Evolutionary conservation across 2,888 invertebrate genomes (phyloP), one percentile per base, ranked within the genome.

Genomic region (Noctua pronuba): DNA sequence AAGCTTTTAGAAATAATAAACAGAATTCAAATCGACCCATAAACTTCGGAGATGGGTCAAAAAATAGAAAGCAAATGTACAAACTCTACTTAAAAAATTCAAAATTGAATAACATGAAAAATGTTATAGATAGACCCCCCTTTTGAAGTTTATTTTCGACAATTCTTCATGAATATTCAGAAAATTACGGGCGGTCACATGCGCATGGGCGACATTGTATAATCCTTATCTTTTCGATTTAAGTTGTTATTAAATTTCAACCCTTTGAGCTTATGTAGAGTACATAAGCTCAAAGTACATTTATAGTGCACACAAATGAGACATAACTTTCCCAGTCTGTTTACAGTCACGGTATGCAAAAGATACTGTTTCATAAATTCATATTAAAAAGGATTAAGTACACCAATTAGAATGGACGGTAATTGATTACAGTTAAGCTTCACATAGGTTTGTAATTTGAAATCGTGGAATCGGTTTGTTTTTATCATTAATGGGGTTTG

Each of bases 401-500:
- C 49, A 82, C 31, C 71, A 78, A 88, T 88, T 86, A 79, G 77
- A 85, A 87, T 87, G 77, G 83, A 80, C 78, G 82, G 83, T 88
- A 88, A 90, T 88, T 88, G 87, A 88, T 89, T 38, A 52, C 35
- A 65, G 60, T 68, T 66, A 66, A 67, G 66, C 38, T 67, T 71
- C 60, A 77, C 41, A 78, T 88, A 85, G 87, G 80, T 89, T 86
- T 89, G 88, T 90, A 87, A 90, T 88, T 90, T 88, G 76, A 85
- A 90, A 91, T 89, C 87, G 88, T 88, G 88, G 84, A 88, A 92
- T 92, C 88, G 87, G 90, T 93, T 93, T 92, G 90, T 93, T 92
- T 94, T 93, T 92, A 93, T 93, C 93, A 93, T 92, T 93, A 94
- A 94, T 92, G 91, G 93, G 91, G 89, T 94, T 94, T 94, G 92